Base-by-base conservation (phyloP, 2,113 vertebrate species). In the Verasper variegatus region DNA sequence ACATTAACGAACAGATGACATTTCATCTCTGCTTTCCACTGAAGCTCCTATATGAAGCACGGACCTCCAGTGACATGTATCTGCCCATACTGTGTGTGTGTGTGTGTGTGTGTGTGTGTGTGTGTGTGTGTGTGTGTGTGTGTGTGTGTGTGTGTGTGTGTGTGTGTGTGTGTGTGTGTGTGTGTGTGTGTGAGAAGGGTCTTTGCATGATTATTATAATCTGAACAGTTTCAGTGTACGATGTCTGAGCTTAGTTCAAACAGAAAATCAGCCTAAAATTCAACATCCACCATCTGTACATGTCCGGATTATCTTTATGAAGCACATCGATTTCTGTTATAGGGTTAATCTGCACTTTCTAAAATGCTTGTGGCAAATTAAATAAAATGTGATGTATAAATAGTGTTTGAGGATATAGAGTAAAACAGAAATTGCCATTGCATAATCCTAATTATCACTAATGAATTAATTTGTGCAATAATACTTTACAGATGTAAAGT, bases 191-290 rank as follows among this genome's bases (percentile, higher is more conserved):
- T 31, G 62, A 73, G 35, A 13, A 23, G 52, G 23, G 58, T 66
- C 47, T 86, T 76, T 73, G 59, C 78, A 49, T 75, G 84, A 88
- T 91, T 92, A 90, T 82, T 77, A 71, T 92, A 90, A 92, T 89
- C 88, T 86, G 78, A 78, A 88, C 74, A 83, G 85, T 92, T 82
- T 87, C 70, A 73, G 71, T 82, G 81, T 86, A 73, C 35, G 24
- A 78, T 85, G 83, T 80, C 68, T 80, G 23, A 87, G 90, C 81
- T 93, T 91, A 91, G 90, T 81, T 86, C 70, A 68, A 78, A 82
- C 40, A 64, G 85, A 84, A 90, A 91, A 90, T 93, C 88, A 68
- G 90, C 75, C 90, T 85, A 74, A 91, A 91, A 87, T 90, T 88
- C 80, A 61, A 81, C 82, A 67, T 83, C 75, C 47, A 74, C 88